These are phyloP conservation scores for Thripadectes ignobilis DNA, from an alignment of 2,797 vertebrate species.

Conservation along the genomic window DNA sequence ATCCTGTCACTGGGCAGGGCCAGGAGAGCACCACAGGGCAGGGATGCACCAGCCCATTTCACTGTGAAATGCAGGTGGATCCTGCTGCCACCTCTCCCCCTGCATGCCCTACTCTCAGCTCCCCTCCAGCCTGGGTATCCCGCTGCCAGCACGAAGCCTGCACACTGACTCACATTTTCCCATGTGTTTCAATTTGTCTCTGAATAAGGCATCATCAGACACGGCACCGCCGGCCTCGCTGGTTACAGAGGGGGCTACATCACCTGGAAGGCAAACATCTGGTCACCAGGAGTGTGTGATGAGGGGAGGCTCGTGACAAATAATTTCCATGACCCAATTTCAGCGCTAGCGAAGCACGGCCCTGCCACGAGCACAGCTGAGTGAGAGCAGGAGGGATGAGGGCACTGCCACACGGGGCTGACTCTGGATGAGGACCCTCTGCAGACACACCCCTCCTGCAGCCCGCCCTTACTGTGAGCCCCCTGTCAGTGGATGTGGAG, in stretches of 20 bases:
- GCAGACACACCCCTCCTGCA: neutral
- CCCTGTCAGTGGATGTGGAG: neutral
- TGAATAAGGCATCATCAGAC: slow-evolving; percentile 95
- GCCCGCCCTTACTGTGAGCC: neutral
- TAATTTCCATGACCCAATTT: neutral
- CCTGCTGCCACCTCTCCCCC: neutral
- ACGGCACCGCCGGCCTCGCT: slow-evolving; percentile 80
- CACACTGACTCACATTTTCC: slow-evolving; percentile 90
- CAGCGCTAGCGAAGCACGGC: neutral
- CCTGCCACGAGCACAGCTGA: neutral
- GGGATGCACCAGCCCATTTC: neutral
- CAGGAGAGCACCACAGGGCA: neutral
- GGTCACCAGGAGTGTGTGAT: neutral
- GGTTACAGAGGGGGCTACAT: slow-evolving; percentile 74
- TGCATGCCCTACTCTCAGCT: neutral
- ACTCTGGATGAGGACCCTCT: neutral
- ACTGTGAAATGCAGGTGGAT: neutral
- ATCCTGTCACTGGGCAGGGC: neutral
- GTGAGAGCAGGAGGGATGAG: rapidly evolving
- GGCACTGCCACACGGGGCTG: neutral
- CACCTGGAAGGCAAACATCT: slow-evolving; percentile 72
- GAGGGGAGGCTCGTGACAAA: neutral
- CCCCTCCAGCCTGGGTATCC: neutral
- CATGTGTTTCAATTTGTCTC: slow-evolving; percentile 98
- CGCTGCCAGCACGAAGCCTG: rapidly evolving